These are phyloP conservation scores for Propithecus coquereli DNA, from an alignment of 2,113 vertebrate genomes.

Conservation along the genomic window DNA sequence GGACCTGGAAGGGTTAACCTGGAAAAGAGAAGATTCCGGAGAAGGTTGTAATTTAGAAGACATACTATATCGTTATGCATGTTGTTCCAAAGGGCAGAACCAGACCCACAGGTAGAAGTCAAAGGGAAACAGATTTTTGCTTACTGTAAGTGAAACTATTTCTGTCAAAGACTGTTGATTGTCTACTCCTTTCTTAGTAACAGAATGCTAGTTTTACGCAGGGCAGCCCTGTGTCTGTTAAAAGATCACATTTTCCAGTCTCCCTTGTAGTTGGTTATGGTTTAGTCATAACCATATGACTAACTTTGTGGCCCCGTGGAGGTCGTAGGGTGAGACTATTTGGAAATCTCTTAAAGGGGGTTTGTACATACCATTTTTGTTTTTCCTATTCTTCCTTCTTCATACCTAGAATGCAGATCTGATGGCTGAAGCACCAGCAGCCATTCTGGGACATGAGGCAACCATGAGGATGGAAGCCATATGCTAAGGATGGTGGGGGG, in stretches of 20 bases:
- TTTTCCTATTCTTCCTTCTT: neutral
- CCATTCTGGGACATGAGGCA: neutral
- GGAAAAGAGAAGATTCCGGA: neutral
- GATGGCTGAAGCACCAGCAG: neutral
- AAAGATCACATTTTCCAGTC: neutral
- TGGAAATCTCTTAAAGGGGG: neutral
- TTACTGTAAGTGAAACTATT: neutral
- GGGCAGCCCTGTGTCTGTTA: neutral
- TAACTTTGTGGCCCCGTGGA: neutral
- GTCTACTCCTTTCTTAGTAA: neutral
- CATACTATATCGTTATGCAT: accelerated
- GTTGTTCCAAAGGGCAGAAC: neutral
- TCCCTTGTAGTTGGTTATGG: neutral
- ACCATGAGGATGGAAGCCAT: neutral
- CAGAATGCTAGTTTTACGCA: neutral
- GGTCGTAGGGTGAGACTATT: neutral
- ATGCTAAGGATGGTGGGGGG: neutral
- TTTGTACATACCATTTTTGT: neutral
- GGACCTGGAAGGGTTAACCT: neutral
- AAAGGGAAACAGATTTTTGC: neutral
- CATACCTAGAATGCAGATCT: neutral
- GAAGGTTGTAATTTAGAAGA: neutral
- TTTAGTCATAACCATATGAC: neutral
- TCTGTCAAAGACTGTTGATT: neutral
- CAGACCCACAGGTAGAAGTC: neutral